Base-by-base conservation (phyloP, 2,113 vertebrate species). In the Cynopterus brachyotis region DNA sequence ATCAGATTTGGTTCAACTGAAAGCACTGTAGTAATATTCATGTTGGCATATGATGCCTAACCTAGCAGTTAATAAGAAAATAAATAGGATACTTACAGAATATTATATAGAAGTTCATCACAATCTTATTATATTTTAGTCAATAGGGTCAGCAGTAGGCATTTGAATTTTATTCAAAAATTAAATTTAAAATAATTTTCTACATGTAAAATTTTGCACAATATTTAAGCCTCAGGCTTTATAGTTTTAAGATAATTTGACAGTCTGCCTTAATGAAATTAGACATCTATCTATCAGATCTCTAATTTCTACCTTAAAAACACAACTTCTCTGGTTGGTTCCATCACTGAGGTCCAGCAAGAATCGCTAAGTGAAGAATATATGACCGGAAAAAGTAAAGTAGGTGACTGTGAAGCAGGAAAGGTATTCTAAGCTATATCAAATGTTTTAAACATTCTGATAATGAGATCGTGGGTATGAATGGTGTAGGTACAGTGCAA, bases 161-260 rank as follows among this genome's bases (percentile, higher is more conserved):
- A 84, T 93, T n/a, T 45, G 5, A n/a, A 85, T 6, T 60, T 93
- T 53, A 75, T 57, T 89, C 6, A 50, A 87, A 90, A 45, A 24
- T n/a, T 9, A 75, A 50, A 22, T 81, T 62, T 35, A 0, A 81
- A 37, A 50, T 37, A 0, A 20, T 40, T 86, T 78, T 59, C 4
- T 28, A 20, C 5, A 8, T 7, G n/a, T 85, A 75, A 64, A 40
- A 50, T 2, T 16, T 26, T 81, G 2, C 26, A 73, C 2, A 47
- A 9, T 22, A 76, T 59, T 73, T 69, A 9, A 42, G 10, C 17
- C 16, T 45, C 3, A 60, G 32, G 1, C 15, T 79, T 32, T 70
- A 6, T 20, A 6, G 24, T 76, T 69, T 91, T 90, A 37, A 53
- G 32, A 59, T 6, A 60, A 9, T 37, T 76, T 78, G 11, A 1